These are phyloP conservation scores for Chloropsis hardwickii DNA, from an alignment of 2,113 vertebrate species.

Conservation along the genomic window DNA sequence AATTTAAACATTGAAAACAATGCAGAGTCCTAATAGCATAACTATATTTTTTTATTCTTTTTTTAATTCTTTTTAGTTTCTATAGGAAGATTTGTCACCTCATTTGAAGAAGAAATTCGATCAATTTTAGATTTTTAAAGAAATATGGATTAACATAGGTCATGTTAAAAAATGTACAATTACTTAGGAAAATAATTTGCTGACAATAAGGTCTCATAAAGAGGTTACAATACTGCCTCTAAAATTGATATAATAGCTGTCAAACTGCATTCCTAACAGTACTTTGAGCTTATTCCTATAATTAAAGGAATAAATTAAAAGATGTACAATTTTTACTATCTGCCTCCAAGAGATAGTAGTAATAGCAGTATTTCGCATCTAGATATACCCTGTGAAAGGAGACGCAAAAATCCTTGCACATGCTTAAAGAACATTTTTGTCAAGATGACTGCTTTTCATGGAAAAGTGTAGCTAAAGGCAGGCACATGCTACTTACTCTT, in stretches of 20 bases:
- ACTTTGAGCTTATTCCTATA: not conserved
- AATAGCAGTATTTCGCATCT: not conserved
- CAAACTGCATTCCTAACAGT: not conserved
- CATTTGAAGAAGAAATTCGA: accelerated
- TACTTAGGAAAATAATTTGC: not conserved
- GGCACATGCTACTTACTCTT: not conserved
- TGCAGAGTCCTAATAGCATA: not conserved
- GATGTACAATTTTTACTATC: not conserved
- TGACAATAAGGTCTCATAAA: not conserved
- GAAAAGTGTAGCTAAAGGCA: not conserved
- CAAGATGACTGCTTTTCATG: not conserved
- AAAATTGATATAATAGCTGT: not conserved
- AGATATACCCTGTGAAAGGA: not conserved
- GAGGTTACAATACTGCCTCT: not conserved
- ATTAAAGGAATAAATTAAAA: not conserved
- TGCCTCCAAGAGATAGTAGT: not conserved
- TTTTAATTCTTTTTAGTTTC: not conserved
- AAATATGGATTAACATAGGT: not conserved
- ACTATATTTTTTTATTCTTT: not conserved
- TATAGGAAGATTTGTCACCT: not conserved
- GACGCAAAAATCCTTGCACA: not conserved
- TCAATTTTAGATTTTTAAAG: not conserved
- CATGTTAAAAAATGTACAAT: not conserved
- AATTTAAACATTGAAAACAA: not conserved
- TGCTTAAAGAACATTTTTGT: not conserved